Evolutionary conservation across 2,888 invertebrate species (phyloP).

Genomic region (Oeneis ivallda): DNA sequence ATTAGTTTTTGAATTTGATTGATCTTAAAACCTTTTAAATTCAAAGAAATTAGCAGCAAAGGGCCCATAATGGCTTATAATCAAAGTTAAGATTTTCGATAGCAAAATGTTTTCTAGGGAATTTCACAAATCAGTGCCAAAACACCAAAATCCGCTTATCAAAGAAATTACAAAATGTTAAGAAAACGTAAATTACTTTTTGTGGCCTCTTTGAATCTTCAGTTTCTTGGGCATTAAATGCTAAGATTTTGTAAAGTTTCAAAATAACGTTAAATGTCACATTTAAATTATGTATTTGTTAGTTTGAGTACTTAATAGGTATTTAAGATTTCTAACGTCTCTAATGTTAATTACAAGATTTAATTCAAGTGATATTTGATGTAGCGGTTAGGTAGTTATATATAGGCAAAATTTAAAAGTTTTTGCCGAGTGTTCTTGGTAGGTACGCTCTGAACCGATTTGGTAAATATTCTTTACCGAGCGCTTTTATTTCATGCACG

Average conservation of each 20-base stretch:
- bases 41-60: constrained; percentile 10
- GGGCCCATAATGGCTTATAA: constrained; percentile 13
- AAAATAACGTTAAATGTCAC: not conserved
- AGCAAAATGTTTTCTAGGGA: not conserved
- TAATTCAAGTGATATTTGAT: too few species aligned
- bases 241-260: not conserved
- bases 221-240: not conserved
- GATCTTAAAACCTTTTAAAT: constrained; percentile 10
- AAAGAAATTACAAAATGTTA: constrained; percentile 27
- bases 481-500: too few species aligned
- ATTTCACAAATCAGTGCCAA: constrained; percentile 5
- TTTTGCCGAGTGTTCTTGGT: too few species aligned
- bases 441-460: too few species aligned
- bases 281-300: not conserved
- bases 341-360: too few species aligned
- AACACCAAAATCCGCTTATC: constrained; percentile 20
- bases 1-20: constrained; percentile 1
- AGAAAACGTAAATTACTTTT: constrained; percentile 20
- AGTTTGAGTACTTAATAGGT: too few species aligned
- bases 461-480: too few species aligned
- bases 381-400: too few species aligned
- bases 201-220: constrained; percentile 3
- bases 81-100: constrained; percentile 12
- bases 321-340: too few species aligned
- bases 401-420: too few species aligned